phyloP scores from a whole-genome alignment of 2,888 invertebrate species.

The Dolichomitus sp. region DNA sequence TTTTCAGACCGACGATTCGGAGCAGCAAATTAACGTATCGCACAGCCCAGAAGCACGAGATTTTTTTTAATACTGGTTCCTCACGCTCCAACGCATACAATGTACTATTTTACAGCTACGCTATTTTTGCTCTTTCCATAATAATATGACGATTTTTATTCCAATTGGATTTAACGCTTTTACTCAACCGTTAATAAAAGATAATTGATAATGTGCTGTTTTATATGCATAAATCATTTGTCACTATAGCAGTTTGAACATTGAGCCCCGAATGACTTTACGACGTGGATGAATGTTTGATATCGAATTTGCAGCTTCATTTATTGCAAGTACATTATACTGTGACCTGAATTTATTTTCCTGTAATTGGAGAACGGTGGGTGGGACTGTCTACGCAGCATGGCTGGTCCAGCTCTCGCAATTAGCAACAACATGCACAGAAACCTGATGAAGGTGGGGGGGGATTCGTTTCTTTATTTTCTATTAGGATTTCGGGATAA shows the following conservation, averaged over 20 bases:
- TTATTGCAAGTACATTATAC: neutral
- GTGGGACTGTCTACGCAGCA: neutral
- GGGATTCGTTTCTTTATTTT: conserved; percentile 9
- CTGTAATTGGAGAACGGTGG: neutral
- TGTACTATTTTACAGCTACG: neutral
- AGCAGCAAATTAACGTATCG: conserved; percentile 53
- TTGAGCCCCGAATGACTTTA: neutral
- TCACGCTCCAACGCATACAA: neutral
- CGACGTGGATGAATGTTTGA: neutral
- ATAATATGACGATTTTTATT: neutral
- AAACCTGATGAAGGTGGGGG: neutral
- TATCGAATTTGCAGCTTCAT: neutral
- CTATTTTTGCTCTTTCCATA: conserved; percentile 3
- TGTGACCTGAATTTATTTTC: neutral
- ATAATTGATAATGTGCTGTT: neutral
- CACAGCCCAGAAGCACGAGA: conserved; percentile 25
- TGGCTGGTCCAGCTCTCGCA: neutral
- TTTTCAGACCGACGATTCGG: conserved; percentile 54
- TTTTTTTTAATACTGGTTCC: neutral
- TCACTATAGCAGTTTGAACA: neutral
- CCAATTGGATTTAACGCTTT: neutral
- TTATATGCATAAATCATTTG: neutral
- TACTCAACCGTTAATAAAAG: neutral
- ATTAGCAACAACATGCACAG: conserved; percentile 18
- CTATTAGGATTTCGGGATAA: conserved; percentile 36